Conservation (phyloP, 2,888 invertebrate species). For the Drosophila tripunctata region DNA sequence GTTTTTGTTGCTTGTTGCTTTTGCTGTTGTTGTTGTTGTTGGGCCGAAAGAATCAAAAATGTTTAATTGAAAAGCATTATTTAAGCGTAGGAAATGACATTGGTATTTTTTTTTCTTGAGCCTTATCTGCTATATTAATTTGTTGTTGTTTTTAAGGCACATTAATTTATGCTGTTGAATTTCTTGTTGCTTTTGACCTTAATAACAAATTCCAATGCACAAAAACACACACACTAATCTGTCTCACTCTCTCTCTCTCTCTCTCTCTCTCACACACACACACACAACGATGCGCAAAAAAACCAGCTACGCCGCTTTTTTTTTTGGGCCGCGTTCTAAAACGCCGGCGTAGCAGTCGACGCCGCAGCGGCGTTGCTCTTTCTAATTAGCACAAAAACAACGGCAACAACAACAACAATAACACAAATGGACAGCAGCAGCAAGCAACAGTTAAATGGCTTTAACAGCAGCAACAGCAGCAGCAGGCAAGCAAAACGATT, state of each 20-base stretch:
- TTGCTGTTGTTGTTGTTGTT: constrained; percentile 30
- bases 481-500: constrained; percentile 4
- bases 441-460: constrained; percentile 46
- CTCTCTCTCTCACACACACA: constrained; percentile 21
- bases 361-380: constrained; percentile 30
- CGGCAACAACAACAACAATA: constrained; percentile 19
- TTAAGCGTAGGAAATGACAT: constrained; percentile 18
- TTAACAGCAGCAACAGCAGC: not conserved
- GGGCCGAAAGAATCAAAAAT: constrained; percentile 17
- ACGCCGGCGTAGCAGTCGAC: constrained; percentile 57
- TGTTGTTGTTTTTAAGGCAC: constrained; percentile 26
- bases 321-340: constrained; percentile 61
- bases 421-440: constrained; percentile 26
- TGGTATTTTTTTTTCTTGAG: constrained; percentile 1
- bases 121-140: constrained; percentile 22
- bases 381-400: constrained; percentile 59
- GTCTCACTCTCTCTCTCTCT: constrained; percentile 19
- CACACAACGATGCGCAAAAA: constrained; percentile 55
- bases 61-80: constrained; percentile 36
- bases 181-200: constrained; percentile 73
- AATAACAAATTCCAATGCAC: constrained; percentile 75
- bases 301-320: constrained; percentile 63
- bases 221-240: constrained; percentile 31
- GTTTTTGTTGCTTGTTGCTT: constrained; percentile 25
- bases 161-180: constrained; percentile 59